Conservation (phyloP, 2,888 invertebrate genomes). For the Caenorhabditis parvicauda region DNA sequence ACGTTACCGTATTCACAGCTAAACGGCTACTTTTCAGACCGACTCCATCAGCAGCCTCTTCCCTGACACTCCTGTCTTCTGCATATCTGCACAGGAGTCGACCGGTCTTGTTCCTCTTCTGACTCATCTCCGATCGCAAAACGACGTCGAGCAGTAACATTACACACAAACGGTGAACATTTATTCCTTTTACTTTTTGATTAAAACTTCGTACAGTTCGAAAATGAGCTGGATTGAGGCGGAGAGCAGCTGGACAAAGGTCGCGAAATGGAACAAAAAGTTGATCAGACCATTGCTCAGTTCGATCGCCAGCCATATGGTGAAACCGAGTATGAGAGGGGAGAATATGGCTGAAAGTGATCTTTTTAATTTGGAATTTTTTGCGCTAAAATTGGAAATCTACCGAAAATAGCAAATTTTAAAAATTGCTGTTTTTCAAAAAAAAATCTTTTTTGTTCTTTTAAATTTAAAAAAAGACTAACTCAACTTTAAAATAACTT, state of each 20-base stretch:
- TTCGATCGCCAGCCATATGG: slow-evolving; percentile 22
- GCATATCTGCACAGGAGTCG: no score
- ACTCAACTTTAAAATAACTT: no score
- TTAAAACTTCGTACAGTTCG: slow-evolving; percentile 22
- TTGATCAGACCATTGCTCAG: slow-evolving; percentile 25
- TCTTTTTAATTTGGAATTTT: not conserved
- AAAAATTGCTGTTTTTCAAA: not conserved
- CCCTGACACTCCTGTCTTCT: no score
- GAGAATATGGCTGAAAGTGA: slow-evolving; percentile 33
- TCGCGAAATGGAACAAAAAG: slow-evolving; percentile 16
- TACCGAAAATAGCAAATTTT: not conserved
- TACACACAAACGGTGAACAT: no score
- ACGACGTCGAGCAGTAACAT: no score
- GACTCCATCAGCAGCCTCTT: no score
- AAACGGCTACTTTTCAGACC: no score
- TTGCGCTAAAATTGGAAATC: not conserved
- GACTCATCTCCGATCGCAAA: no score
- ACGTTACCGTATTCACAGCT: no score
- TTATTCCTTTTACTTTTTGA: no score
- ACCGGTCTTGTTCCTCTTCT: no score
- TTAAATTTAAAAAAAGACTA: no score
- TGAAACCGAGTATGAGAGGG: slow-evolving; percentile 25
- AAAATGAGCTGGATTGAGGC: slow-evolving; percentile 17
- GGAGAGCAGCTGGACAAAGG: slow-evolving; percentile 8
- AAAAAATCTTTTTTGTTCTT: not conserved